Evolutionary conservation across 2,888 invertebrate species (phyloP).

Genomic region (Herminia tarsipennalis): DNA sequence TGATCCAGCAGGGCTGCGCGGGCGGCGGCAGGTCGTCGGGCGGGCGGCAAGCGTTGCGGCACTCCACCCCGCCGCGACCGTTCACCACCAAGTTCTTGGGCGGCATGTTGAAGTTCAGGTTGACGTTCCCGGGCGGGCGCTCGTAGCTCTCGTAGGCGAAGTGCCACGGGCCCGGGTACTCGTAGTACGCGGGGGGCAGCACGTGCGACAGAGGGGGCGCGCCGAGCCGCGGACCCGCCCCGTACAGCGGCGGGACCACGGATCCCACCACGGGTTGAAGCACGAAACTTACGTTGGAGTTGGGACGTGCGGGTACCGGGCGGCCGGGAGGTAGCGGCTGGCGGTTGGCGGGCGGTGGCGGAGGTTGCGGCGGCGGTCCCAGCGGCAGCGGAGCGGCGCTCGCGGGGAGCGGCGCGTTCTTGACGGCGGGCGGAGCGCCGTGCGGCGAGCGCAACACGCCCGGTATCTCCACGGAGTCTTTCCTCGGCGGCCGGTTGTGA

Average conservation of each 20-base stretch:
- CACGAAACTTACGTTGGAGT: slow-evolving; percentile 80
- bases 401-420: slow-evolving; percentile 19
- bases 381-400: slow-evolving; percentile 14
- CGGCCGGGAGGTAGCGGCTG: slow-evolving; percentile 32
- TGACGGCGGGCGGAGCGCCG: slow-evolving; percentile 21
- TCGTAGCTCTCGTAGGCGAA: slow-evolving; percentile 74
- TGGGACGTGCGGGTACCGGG: slow-evolving; percentile 48
- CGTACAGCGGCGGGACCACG: slow-evolving; percentile 60
- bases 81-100: slow-evolving; percentile 76
- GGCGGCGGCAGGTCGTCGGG: slow-evolving; percentile 61
- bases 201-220: slow-evolving; percentile 55
- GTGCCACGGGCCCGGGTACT: slow-evolving; percentile 78
- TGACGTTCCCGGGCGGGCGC: slow-evolving; percentile 68
- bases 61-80: slow-evolving; percentile 64
- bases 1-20: slow-evolving; percentile 77
- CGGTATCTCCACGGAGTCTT: slow-evolving; percentile 37
- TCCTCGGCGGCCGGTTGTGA: slow-evolving; percentile 43
- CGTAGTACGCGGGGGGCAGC: slow-evolving; percentile 65
- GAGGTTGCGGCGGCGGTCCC: slow-evolving; percentile 22
- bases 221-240: slow-evolving; percentile 49
- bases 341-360: slow-evolving; percentile 28
- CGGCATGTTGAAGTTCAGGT: slow-evolving; percentile 75
- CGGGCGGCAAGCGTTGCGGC: slow-evolving; percentile 48
- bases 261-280: slow-evolving; percentile 70
- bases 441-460: slow-evolving; percentile 35